Base-by-base conservation (phyloP, 2,888 invertebrate species). In the Achlya flavicornis region DNA sequence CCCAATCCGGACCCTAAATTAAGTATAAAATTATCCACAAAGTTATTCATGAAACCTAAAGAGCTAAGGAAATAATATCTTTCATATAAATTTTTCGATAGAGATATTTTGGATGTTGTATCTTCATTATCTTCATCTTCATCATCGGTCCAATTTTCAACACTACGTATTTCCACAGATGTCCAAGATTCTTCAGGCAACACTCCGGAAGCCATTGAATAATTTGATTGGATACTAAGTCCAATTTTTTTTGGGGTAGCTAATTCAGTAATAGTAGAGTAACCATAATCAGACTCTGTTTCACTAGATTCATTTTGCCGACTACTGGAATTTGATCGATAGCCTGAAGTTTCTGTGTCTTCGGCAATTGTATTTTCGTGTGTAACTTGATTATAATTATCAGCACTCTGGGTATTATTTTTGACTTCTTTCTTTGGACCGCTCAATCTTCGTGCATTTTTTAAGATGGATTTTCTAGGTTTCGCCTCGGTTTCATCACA, bases 21-120 rank as follows among this genome's bases (percentile, higher is more conserved):
- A 57, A 95, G 88, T 60, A 95, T 94, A 75, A 97, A 96, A 43
- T 96, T 83, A 69, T 95, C 94, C 3, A 95, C 95, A 78, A 97
- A 97, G 76, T 96, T 94, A 48, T 93, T 91, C 95, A 96, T 96
- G 77, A 97, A 97, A 60, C 91, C 93, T 48, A 91, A 84, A 0
- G 97, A 97, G 77, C 95, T 96, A 0, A 97, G 87, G 76, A 95
- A 96, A 58, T 94, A 88, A 70, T 87, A 80, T 57, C 85, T 91
- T 75, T 94, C 93, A 70, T 86, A 94, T 66, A 92, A 82, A 69
- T 87, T 88, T 64, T 85, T 81, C n/a, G 81, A 79, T 57, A 85
- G 69, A 5, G 90, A 87, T 63, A 77, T 71, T 64, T 87, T 89
- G 26, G 91, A 86, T 7, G 76, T 78, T 43, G 76, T 74, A 66